Conservation (phyloP, 2,888 invertebrate genomes). For the Ischnus inquisitorius region DNA sequence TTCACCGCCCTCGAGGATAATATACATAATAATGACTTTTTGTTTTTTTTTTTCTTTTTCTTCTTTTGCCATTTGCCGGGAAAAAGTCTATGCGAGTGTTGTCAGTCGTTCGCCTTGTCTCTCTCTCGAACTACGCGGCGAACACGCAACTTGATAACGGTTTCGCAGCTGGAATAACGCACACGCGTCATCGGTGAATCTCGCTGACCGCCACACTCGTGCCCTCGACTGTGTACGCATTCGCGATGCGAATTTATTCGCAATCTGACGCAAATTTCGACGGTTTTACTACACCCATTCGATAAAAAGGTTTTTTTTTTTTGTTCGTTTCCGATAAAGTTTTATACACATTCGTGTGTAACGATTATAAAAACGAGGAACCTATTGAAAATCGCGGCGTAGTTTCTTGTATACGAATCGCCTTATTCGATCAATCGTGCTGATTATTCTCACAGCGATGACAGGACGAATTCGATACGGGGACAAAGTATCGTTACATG, state of each 20-base stretch:
- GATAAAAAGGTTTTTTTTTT: too few species aligned
- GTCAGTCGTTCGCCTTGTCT: slow-evolving; percentile 58
- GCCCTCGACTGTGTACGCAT: not conserved
- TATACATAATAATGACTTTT: slow-evolving; percentile 21
- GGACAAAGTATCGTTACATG: too few species aligned
- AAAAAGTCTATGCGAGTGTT: slow-evolving; percentile 55
- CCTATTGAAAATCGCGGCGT: not conserved
- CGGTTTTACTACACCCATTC: not conserved
- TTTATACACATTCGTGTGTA: not conserved
- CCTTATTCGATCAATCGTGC: not conserved
- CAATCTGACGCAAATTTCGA: not conserved
- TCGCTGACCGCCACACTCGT: not conserved
- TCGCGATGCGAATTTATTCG: not conserved
- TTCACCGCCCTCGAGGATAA: slow-evolving; percentile 34
- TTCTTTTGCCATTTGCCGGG: slow-evolving; percentile 14
- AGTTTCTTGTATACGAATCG: not conserved
- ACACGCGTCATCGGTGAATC: slow-evolving; percentile 52
- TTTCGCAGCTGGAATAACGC: slow-evolving; percentile 43
- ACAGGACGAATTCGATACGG: not conserved
- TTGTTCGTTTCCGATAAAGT: not conserved
- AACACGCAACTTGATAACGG: slow-evolving; percentile 58
- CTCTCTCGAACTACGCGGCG: slow-evolving; percentile 30
- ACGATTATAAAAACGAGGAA: not conserved
- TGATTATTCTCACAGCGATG: not conserved
- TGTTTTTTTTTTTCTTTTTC: too few species aligned